phyloP scores from a whole-genome alignment of 2,797 vertebrate species.

The Natrix natrix region DNA sequence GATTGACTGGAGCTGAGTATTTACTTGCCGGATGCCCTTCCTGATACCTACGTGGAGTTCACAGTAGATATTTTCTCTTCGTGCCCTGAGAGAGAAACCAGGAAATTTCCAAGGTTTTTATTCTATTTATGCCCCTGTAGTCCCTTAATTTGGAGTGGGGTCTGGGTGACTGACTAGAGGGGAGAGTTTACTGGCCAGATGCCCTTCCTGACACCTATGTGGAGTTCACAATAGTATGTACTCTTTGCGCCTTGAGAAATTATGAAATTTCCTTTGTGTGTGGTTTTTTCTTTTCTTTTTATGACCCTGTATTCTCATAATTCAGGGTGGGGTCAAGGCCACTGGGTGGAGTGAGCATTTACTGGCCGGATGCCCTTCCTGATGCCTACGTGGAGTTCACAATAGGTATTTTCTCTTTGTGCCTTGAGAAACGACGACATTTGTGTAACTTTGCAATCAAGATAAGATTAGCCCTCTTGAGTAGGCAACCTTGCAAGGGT shows the following conservation, averaged over 20 bases:
- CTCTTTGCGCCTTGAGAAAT: neutral
- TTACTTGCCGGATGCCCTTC: too few relatives aligned
- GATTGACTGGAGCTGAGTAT: too few relatives aligned
- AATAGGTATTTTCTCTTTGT: neutral
- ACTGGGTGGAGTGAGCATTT: neutral
- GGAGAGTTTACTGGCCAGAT: too few relatives aligned
- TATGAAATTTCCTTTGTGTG: neutral
- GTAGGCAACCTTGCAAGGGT: neutral
- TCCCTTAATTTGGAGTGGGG: too few relatives aligned
- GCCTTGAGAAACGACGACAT: fast-evolving
- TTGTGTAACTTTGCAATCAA: neutral
- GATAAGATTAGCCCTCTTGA: neutral
- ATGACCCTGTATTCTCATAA: neutral
- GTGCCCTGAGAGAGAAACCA: neutral
- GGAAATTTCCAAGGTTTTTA: neutral
- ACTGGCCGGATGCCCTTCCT: neutral
- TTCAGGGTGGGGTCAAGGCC: neutral
- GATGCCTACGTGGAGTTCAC: neutral
- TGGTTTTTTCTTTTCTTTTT: neutral
- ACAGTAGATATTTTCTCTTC: neutral
- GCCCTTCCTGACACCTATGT: neutral
- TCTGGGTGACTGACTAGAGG: too few relatives aligned
- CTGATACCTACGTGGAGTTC: neutral
- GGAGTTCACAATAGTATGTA: neutral
- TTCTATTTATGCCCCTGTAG: too few relatives aligned